Evolutionary conservation across 1,140 invertebrate genomes (phyloP).

Genomic region (Bicyclus anynana): DNA sequence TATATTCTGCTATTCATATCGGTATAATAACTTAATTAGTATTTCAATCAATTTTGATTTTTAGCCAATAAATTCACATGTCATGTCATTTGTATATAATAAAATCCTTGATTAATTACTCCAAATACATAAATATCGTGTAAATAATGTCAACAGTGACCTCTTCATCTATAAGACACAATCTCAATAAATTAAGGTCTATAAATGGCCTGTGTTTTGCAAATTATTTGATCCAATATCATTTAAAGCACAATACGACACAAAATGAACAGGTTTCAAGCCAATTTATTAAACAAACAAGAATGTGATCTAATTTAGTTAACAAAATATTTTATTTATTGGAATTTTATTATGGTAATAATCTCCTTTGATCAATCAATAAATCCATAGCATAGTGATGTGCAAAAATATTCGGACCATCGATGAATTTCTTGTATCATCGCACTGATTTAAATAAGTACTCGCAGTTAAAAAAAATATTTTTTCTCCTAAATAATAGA

Average conservation of each 20-base stretch:
- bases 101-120: not conserved
- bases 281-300: constrained; percentile 4
- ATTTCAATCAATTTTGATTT: not conserved
- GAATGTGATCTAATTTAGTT: constrained; percentile 12
- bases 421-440: too few relatives aligned
- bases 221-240: not conserved
- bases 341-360: constrained; percentile 12
- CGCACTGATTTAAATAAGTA: too few relatives aligned
- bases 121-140: not conserved
- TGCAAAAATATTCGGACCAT: not conserved
- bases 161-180: not conserved
- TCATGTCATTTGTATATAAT: too few relatives aligned
- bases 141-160: not conserved
- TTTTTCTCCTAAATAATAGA: too few relatives aligned
- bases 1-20: too few relatives aligned
- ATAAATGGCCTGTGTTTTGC: not conserved
- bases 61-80: too few relatives aligned
- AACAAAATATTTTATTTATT: constrained; percentile 12
- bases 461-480: too few relatives aligned
- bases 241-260: not conserved
- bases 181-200: not conserved
- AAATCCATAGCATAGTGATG: not conserved
- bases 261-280: not conserved
- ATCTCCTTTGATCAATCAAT: not conserved
- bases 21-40: too few relatives aligned